Conservation (phyloP, 2,113 vertebrate genomes). For the Notothenia rossii region DNA sequence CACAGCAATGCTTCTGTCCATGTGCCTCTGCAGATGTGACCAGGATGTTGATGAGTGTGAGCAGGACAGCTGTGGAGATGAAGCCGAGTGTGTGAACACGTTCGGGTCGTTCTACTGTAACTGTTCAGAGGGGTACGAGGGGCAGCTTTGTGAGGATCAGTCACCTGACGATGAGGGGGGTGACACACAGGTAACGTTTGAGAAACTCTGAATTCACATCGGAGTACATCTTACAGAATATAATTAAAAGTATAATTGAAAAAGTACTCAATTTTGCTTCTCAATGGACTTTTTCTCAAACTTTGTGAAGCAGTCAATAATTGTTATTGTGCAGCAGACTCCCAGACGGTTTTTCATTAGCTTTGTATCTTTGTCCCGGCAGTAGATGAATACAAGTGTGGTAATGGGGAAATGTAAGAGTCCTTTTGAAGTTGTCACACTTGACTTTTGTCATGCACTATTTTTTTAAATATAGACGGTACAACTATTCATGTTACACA, state of each 20-base stretch:
- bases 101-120: slow-evolving; percentile 95
- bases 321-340: slow-evolving; percentile 26
- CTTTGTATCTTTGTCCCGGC: slow-evolving; percentile 37
- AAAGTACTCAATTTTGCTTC: neutral
- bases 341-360: slow-evolving; percentile 26
- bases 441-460: slow-evolving; percentile 34
- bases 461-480: slow-evolving; percentile 22
- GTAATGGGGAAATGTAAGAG: slow-evolving; percentile 52
- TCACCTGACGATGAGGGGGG: slow-evolving; percentile 82
- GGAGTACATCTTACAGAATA: slow-evolving; percentile 9
- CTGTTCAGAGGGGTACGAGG: slow-evolving; percentile 91
- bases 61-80: slow-evolving; percentile 88
- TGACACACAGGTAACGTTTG: slow-evolving; percentile 71
- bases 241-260: neutral
- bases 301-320: slow-evolving; percentile 39
- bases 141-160: slow-evolving; percentile 87
- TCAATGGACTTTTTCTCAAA: slow-evolving; percentile 46
- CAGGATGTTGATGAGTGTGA: slow-evolving; percentile 94
- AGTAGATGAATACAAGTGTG: slow-evolving; percentile 48
- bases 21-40: slow-evolving; percentile 87
- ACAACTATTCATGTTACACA: slow-evolving; percentile 17
- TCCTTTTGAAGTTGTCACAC: slow-evolving; percentile 64
- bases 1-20: slow-evolving; percentile 17
- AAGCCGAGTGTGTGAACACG: slow-evolving; percentile 90
- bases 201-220: neutral